phyloP scores from a whole-genome alignment of 2,113 vertebrate genomes.

The Thermophis baileyi region DNA sequence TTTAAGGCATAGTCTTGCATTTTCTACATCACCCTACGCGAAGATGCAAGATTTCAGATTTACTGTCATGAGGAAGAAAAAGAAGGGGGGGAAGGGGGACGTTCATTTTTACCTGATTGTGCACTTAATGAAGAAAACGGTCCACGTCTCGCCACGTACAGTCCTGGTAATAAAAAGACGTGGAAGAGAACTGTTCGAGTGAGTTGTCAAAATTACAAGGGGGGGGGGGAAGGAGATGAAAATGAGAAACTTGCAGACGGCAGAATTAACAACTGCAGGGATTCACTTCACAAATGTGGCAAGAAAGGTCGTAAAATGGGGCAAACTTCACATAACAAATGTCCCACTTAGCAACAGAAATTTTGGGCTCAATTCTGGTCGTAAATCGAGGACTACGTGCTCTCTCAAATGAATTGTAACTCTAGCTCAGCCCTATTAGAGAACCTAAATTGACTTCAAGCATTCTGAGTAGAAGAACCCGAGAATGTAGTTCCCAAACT shows the following conservation, averaged over 20 bases:
- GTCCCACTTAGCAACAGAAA: no score
- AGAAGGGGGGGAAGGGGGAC: not conserved
- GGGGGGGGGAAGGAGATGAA: not conserved
- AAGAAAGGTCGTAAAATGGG: no score
- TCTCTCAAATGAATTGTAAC: not conserved
- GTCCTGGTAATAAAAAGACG: constrained; percentile 6
- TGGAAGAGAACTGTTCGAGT: not conserved
- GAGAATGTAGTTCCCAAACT: not conserved
- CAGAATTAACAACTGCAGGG: not conserved
- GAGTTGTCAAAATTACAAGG: not conserved
- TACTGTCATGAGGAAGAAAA: not conserved
- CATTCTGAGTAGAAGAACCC: not conserved
- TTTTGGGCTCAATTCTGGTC: no score
- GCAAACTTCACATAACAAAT: no score
- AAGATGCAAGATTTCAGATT: constrained; percentile 60
- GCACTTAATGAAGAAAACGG: constrained; percentile 8
- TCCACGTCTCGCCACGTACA: not conserved
- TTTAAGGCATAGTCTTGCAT: constrained; percentile 77
- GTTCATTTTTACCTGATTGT: constrained; percentile 17
- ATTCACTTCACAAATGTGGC: no score
- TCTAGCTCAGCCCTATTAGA: not conserved
- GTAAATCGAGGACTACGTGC: not conserved
- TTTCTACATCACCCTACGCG: constrained; percentile 59
- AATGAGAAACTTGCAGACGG: accelerated
- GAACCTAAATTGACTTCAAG: not conserved